Evolutionary conservation across 2,888 invertebrate genomes (phyloP), one percentile per base, ranked within the genome.

Genomic region (Rhagonycha lutea): DNA sequence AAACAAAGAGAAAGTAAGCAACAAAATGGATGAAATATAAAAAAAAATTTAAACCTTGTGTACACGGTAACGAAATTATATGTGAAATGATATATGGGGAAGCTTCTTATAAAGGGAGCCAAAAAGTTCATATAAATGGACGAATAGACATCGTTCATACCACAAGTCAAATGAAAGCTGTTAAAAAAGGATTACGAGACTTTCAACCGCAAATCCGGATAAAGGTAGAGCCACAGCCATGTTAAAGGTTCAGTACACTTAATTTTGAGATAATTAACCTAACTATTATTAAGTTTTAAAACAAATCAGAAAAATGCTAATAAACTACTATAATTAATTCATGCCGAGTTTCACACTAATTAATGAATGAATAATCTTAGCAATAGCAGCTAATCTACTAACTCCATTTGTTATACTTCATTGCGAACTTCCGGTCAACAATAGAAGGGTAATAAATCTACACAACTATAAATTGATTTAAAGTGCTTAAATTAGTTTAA

Each of bases 401-500:
- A 68, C 23, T 61, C 5, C 32, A 72, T 72, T 72, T 14, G 72
- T 68, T 68, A 26, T 65, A 65, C 28, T 68, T 72, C 61, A 72
- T 72, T 72, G 73, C 29, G 65, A 60, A 70, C 68, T 70, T 74
- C 74, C 74, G 74, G 70, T 61, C 70, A 67, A 74, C 29, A 60
- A 71, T 65, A 67, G 68, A 28, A 71, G 61, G 61, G 70, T 62
- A 70, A 74, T 70, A 74, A 74, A 74, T 74, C 74, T 68, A 70
- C 70, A 67, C 74, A 29, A 62, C 68, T 32, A 70, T 70, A 75
- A 75, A 75, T 75, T 75, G 75, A 75, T 75, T 75, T 68, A 72
- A 75, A 75, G 72, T 75, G 75, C 71, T 69, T 69, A 71, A 75
- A 75, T 75, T 75, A 47, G 72, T 72, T 69, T 63, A 62, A 75